Percentiles rank a stretch among this genome's conserved stretches.
phyloP scores from a whole-genome alignment of 2,113 vertebrate genomes.

The Cichladusa arquata region DNA sequence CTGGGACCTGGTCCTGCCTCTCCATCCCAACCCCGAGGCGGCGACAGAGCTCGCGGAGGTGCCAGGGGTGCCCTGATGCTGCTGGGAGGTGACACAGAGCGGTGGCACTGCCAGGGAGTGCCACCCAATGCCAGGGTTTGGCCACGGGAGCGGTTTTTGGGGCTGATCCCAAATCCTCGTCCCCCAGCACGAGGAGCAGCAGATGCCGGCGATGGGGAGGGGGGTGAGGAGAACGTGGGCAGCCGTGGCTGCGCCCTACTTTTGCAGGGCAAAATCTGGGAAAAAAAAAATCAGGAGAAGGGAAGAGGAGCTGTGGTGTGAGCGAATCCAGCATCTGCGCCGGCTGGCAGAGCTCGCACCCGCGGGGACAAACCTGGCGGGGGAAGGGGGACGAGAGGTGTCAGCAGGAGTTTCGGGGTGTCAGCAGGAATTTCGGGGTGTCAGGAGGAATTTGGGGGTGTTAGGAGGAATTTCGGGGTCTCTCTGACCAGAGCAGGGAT shows the following conservation, averaged over 20 bases:
- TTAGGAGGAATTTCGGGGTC: accelerated
- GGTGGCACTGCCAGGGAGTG: accelerated
- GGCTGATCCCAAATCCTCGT: not conserved
- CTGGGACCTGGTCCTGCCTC: not conserved
- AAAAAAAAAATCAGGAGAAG: not conserved
- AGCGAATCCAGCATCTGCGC: constrained; percentile 1
- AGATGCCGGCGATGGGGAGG: not conserved
- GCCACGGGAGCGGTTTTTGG: not conserved
- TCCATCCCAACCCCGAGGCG: accelerated
- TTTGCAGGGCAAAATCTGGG: constrained; percentile 6
- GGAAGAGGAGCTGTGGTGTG: constrained; percentile 1
- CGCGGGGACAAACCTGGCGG: accelerated
- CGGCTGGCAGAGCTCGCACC: not conserved
- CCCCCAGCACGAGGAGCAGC: not conserved
- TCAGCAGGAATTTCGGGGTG: too few species aligned
- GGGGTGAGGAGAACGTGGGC: not conserved
- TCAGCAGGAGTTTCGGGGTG: too few species aligned
- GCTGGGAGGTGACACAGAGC: accelerated
- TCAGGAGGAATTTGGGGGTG: too few species aligned
- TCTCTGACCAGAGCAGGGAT: too few species aligned
- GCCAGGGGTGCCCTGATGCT: accelerated
- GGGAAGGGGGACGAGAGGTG: not conserved
- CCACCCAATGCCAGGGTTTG: accelerated
- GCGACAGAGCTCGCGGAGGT: accelerated
- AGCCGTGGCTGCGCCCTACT: not conserved